phyloP scores from a whole-genome alignment of 2,888 invertebrate genomes.

The Baronia brevicornis region DNA sequence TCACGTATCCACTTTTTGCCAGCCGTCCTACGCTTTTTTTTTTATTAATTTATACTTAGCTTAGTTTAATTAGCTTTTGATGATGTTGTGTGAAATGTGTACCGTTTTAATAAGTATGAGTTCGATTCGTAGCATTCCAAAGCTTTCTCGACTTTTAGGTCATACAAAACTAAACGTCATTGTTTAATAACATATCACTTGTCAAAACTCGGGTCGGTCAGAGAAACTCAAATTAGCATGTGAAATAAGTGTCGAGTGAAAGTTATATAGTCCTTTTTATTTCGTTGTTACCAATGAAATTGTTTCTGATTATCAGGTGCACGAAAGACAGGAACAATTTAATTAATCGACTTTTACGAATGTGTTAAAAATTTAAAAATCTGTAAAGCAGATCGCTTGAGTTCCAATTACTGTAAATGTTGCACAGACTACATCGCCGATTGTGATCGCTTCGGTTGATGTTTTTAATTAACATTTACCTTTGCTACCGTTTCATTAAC shows the following conservation, averaged over 20 bases:
- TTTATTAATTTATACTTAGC: too few species aligned
- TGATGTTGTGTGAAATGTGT: too few species aligned
- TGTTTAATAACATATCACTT: constrained; percentile 34
- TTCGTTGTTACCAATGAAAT: constrained; percentile 31
- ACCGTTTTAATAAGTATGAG: too few species aligned
- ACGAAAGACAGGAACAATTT: constrained; percentile 21
- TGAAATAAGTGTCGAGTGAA: constrained; percentile 38
- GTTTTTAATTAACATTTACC: constrained; percentile 66
- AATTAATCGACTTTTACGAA: constrained; percentile 38
- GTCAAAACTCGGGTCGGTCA: constrained; percentile 33
- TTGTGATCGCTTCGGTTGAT: constrained; percentile 47
- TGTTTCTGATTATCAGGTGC: constrained; percentile 21
- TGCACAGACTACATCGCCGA: constrained; percentile 37
- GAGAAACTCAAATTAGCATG: constrained; percentile 52
- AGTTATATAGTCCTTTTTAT: constrained; percentile 33
- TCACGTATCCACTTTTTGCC: too few species aligned
- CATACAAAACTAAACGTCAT: constrained; percentile 34
- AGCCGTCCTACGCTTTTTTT: too few species aligned
- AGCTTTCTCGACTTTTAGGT: constrained; percentile 50
- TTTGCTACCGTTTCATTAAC: constrained; percentile 54
- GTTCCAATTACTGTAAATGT: constrained; percentile 46
- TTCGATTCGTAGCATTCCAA: too few species aligned
- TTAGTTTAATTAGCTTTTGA: too few species aligned
- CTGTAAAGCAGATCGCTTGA: constrained; percentile 36
- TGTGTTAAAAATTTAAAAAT: constrained; percentile 40